These are phyloP conservation scores for Neotoxoptera formosana DNA, from an alignment of 1,140 invertebrate genomes.

Conservation along the genomic window DNA sequence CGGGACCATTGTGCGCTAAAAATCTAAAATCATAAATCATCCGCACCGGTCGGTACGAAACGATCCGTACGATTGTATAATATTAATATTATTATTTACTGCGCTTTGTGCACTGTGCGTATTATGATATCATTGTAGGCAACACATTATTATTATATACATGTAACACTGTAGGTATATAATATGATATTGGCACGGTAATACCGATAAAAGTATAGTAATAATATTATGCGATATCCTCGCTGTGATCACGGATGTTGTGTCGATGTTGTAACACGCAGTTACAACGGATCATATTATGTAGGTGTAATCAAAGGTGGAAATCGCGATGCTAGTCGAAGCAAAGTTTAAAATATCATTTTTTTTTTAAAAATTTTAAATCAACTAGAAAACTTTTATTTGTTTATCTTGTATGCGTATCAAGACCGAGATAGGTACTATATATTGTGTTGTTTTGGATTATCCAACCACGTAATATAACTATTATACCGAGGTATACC, in stretches of 20 bases:
- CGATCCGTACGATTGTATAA: neutral
- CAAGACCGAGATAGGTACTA: neutral
- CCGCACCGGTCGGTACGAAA: neutral
- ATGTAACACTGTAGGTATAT: too few relatives aligned
- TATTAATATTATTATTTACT: neutral
- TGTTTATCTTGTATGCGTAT: neutral
- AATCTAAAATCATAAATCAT: neutral
- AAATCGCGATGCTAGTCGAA: neutral
- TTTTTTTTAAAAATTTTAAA: neutral
- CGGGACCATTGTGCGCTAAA: neutral
- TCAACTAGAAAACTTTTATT: neutral
- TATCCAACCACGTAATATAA: neutral
- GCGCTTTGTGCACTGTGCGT: neutral
- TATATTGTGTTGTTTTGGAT: neutral
- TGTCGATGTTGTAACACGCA: neutral
- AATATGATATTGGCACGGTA: neutral
- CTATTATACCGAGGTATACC: too few relatives aligned
- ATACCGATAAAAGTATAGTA: neutral
- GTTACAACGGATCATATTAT: neutral
- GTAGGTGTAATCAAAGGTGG: neutral
- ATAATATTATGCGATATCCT: neutral
- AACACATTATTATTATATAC: neutral
- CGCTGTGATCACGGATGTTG: neutral
- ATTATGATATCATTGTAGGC: neutral
- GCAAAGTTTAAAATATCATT: neutral